Evolutionary conservation across 2,888 invertebrate genomes (phyloP).

Genomic region (Apeira syringaria): DNA sequence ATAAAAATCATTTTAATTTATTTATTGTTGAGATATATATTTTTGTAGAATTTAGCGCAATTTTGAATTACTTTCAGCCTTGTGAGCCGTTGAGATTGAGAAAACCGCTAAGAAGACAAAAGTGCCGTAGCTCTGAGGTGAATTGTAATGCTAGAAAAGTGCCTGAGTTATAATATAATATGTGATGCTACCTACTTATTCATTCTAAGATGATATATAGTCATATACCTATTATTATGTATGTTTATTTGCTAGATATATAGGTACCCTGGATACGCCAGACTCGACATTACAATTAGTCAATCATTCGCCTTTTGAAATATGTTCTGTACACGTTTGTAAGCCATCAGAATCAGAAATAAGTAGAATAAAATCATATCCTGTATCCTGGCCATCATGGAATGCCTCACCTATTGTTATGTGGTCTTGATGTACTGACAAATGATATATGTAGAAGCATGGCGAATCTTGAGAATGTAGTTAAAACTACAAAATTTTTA

Average conservation of each 20-base stretch:
- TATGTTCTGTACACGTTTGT: not conserved
- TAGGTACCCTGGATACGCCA: conserved; percentile 1
- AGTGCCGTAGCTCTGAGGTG: conserved; percentile 80
- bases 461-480: conserved; percentile 4
- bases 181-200: conserved; percentile 6
- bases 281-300: conserved; percentile 2
- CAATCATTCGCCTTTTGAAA: conserved; percentile 19
- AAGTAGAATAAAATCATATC: conserved; percentile 2
- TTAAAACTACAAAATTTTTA: not conserved
- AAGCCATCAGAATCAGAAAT: not conserved
- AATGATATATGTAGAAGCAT: conserved; percentile 9
- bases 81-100: conserved; percentile 63
- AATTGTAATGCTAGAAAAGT: conserved; percentile 36
- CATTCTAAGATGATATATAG: no score
- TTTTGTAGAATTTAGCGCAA: conserved; percentile 41
- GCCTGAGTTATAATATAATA: conserved; percentile 9
- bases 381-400: conserved; percentile 7
- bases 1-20: no score
- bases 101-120: conserved; percentile 75
- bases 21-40: no score
- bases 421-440: not conserved
- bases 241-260: conserved; percentile 10
- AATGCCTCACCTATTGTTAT: conserved; percentile 11
- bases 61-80: conserved; percentile 52
- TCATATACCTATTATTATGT: not conserved